phyloP scores from a whole-genome alignment of 1,140 invertebrate species.

The Spodoptera frugiperda region DNA sequence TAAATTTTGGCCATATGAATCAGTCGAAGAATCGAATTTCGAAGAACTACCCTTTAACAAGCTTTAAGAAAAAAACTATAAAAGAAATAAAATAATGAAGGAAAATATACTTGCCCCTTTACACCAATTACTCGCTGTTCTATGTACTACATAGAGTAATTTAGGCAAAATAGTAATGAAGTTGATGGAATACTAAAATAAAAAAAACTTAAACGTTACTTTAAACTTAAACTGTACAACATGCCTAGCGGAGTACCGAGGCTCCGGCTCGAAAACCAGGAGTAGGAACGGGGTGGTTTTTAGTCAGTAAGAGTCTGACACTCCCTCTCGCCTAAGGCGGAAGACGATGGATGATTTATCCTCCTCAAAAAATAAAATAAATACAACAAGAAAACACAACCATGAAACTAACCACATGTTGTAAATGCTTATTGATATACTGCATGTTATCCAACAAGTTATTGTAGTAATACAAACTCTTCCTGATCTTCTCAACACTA shows the following conservation, averaged over 20 bases:
- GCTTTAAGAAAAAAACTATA: neutral
- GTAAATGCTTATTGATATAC: slow-evolving; percentile 7
- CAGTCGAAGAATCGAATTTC: too few species aligned
- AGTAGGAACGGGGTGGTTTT: too few species aligned
- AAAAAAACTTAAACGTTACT: neutral
- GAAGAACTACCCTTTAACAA: neutral
- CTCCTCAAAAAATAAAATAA: neutral
- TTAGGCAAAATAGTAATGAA: neutral
- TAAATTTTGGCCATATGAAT: too few species aligned
- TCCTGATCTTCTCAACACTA: slow-evolving; percentile 14
- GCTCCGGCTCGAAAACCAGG: too few species aligned
- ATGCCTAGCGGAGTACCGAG: too few species aligned
- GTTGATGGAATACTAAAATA: neutral
- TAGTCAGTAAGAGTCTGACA: too few species aligned
- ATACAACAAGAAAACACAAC: neutral
- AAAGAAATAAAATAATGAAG: neutral
- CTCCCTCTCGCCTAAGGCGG: too few species aligned
- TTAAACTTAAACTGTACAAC: too few species aligned
- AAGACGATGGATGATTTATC: too few species aligned
- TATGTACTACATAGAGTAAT: neutral
- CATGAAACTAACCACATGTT: slow-evolving; percentile 23
- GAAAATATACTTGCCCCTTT: neutral
- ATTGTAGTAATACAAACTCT: slow-evolving; percentile 32
- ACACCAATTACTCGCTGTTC: neutral
- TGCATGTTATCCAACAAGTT: slow-evolving; percentile 30